Conservation (phyloP, 2,797 vertebrate species). For the Hyperoplus immaculatus region DNA sequence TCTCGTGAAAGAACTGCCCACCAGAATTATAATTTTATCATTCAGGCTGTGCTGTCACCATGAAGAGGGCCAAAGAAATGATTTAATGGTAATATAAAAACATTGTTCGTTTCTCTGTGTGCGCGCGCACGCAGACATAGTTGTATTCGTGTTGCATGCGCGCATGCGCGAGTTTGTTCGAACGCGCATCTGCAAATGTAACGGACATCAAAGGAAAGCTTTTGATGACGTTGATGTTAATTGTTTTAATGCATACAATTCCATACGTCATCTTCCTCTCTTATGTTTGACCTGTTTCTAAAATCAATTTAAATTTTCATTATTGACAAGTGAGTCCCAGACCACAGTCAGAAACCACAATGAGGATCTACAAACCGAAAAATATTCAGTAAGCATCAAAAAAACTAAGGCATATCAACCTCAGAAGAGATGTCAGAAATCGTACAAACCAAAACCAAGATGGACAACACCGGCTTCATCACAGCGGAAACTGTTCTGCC, state of each 20-base stretch:
- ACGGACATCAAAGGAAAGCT: no score
- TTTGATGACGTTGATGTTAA: no score
- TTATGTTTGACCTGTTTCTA: not conserved
- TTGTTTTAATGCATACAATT: not conserved
- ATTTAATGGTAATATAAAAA: no score
- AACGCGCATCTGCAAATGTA: no score
- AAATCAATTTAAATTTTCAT: not conserved
- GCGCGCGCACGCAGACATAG: no score
- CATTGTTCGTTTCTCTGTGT: no score
- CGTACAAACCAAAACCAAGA: not conserved
- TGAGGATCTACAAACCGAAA: not conserved
- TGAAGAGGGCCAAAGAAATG: no score
- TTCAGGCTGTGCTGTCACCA: no score
- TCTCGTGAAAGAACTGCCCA: no score
- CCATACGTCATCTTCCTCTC: not conserved
- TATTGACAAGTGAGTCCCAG: not conserved
- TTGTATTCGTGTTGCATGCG: no score
- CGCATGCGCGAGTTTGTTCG: no score
- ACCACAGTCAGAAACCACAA: not conserved
- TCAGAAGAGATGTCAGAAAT: not conserved
- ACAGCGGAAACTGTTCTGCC: not conserved
- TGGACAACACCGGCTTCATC: not conserved
- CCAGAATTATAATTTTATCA: no score
- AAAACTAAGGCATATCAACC: not conserved
- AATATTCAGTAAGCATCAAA: not conserved